A percentile compares a stretch with the other conserved stretches of the same genome.
Conservation (phyloP, 2,113 vertebrate genomes). For the Formicarius rufipectus region DNA sequence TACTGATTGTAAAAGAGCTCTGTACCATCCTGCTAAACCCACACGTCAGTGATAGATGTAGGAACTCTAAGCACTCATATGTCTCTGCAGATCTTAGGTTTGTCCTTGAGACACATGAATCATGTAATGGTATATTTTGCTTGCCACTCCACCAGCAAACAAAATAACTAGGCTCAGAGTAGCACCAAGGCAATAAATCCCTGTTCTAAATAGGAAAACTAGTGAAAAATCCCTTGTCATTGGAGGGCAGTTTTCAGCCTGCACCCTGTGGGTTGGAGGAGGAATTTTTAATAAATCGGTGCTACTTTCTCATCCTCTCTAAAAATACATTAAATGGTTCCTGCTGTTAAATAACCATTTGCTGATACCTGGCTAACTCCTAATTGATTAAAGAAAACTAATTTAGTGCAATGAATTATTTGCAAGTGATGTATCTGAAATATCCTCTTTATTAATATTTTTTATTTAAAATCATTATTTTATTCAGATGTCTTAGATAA, state of each 20-base stretch:
- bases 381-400: constrained; percentile 48
- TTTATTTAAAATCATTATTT: constrained; percentile 30
- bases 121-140: neutral
- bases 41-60: rapidly evolving
- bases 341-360: constrained; percentile 44
- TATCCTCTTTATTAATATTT: constrained; percentile 47
- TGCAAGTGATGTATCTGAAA: constrained; percentile 50
- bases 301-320: constrained; percentile 1
- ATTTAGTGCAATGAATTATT: constrained; percentile 46
- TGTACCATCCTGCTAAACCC: neutral
- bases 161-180: neutral
- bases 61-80: neutral
- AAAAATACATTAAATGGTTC: constrained; percentile 35
- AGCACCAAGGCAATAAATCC: neutral
- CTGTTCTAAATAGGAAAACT: neutral
- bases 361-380: constrained; percentile 16
- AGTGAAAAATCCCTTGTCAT: neutral
- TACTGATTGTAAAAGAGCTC: neutral
- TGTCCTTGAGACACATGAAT: neutral
- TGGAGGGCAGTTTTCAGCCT: neutral
- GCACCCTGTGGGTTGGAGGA: neutral
- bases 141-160: neutral
- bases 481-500: neutral
- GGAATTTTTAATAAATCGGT: neutral
- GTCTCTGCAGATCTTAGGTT: neutral